These are phyloP conservation scores for Hypocryptadius cinnamomeus DNA, from an alignment of 2,113 vertebrate species.

Conservation along the genomic window DNA sequence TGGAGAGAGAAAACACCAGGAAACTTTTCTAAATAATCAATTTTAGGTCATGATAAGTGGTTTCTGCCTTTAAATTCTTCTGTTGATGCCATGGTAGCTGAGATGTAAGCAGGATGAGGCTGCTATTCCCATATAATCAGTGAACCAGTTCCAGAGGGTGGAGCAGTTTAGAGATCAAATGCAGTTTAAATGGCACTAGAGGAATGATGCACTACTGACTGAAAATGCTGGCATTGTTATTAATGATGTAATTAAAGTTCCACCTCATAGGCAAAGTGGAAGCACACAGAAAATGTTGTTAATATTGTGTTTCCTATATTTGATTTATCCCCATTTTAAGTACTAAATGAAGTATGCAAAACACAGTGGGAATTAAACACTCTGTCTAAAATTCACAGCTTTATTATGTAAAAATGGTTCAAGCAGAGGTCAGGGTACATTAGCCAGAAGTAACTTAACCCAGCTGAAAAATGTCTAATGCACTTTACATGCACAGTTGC, in stretches of 20 bases:
- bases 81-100: neutral
- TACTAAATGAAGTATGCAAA: slow-evolving; percentile 42
- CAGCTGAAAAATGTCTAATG: neutral
- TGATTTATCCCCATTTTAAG: slow-evolving; percentile 40
- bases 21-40: neutral
- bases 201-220: slow-evolving; percentile 17
- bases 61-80: neutral
- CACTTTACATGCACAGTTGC: neutral
- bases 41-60: neutral
- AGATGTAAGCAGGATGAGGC: slow-evolving; percentile 1
- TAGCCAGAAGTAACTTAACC: slow-evolving; percentile 8
- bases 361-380: slow-evolving; percentile 21
- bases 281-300: slow-evolving; percentile 38
- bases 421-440: neutral
- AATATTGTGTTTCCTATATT: slow-evolving; percentile 45
- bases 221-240: slow-evolving; percentile 53
- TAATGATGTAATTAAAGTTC: slow-evolving; percentile 68
- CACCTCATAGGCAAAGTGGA: slow-evolving; percentile 46
- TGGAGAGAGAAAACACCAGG: neutral
- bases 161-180: slow-evolving; percentile 54
- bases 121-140: slow-evolving; percentile 27
- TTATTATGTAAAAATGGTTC: slow-evolving; percentile 23
- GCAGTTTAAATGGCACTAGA: slow-evolving; percentile 50
- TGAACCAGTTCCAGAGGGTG: slow-evolving; percentile 48
- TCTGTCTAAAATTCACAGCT: slow-evolving; percentile 11